Evolutionary conservation across 2,797 vertebrate genomes (phyloP), one percentile per base, ranked within the genome.

Genomic region (Sebastes kiyomatsui): DNA sequence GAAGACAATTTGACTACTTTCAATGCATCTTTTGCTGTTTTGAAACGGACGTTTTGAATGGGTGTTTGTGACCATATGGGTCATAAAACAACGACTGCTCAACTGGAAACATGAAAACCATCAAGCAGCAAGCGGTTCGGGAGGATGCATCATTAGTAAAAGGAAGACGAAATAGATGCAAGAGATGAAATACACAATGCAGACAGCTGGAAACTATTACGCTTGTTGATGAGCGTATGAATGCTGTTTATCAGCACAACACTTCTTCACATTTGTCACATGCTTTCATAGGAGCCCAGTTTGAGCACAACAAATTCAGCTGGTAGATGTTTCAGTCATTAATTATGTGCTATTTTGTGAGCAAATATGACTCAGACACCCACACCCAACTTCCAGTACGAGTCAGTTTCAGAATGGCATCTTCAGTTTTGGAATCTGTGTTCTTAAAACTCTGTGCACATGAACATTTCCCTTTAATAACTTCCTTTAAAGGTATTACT

Each of bases 121-220:
- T 72, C 4, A 38, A 68, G 55, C 58, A 55, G 42, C 6, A 22
- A 46, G 62, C 7, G 38, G 27, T 33, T 65, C n/a, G 23, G 52
- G 10, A 67, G 22, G 22, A 66, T 59, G 66, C 52, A 65, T 80
- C 76, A 80, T 85, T 67, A 81, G 58, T 1, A 58, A 25, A n/a
- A 72, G 12, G 65, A 32, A 6, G 9, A 32, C 16, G 2, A 23
- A 49, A 52, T 58, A 80, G 55, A 77, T 14, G 10, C 12, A 11
- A 38, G 25, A 66, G 18, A 67, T 61, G n/a, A 67, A 87, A 69
- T 46, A 42, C 11, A 46, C 55, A 58, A 11, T n/a, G 27, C 68
- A 69, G 61, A 46, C 72, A 76, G 30, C 52, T 80, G 54, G 54
- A 79, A 65, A 42, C 27, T 20, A 14, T 59, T 68, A 28, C 0